Evolutionary conservation across 2,113 vertebrate genomes (phyloP), one percentile per base, ranked within the genome.

Genomic region (Himantopus leucocephalus): DNA sequence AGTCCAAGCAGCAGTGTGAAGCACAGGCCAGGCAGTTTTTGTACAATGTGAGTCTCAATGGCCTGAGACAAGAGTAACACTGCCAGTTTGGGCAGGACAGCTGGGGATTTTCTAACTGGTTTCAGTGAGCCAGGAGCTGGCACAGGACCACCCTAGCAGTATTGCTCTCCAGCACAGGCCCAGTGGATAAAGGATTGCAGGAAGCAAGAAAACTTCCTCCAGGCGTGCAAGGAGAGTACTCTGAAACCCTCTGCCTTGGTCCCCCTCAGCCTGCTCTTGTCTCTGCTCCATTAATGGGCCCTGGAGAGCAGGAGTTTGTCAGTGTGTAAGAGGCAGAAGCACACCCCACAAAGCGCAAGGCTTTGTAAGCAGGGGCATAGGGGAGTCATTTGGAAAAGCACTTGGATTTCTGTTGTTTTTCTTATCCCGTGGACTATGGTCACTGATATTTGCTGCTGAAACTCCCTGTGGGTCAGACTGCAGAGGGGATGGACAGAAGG

Each of bases 11-110:
- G 78, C 39, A 15, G 12, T 2, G 62, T 8, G 70, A 70, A 64
- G 39, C 22, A 13, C 1, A 3, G 62, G 14, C 8, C 2, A 8
- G 55, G 72, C 1, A 4, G 17, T 1, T 58, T 66, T 41, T 2
- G 53, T 32, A 22, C 34, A 7, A 2, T 0, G 2, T 20, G 66
- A 29, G 47, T 2, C 85, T 32, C 1, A 1, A 2, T 29, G 35
- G 29, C 4, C 22, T 27, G 43, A 62, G 58, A 21, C 9, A 2
- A 26, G 37, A 77, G 18, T 3, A 24, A 29, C 0, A 1, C 23
- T 3, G 27, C 10, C 26, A 8, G 23, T 10, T 27, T 6, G 35
- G 55, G 39, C 30, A n/a, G 71, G 58, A 39, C 4, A 86, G n/a
- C 52, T 58, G 45, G 56, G 78, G 14, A 8, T 21, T 19, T 73